These are phyloP conservation scores for Caenorhabditis brenneri DNA, from an alignment of 1,140 invertebrate species.

Conservation along the genomic window DNA sequence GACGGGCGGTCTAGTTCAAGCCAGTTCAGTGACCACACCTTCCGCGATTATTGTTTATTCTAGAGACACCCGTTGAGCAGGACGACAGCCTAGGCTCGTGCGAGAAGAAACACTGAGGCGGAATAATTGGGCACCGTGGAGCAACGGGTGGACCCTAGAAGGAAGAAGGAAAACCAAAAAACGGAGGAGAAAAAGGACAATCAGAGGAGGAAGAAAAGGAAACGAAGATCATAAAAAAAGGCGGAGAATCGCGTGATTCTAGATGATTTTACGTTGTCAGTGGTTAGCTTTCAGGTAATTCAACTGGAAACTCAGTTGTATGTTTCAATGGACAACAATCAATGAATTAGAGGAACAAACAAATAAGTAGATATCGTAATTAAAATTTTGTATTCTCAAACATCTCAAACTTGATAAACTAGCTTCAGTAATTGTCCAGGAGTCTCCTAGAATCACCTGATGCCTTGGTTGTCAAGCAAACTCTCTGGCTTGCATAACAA, in stretches of 20 bases:
- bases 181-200: background rate
- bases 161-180: background rate
- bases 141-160: background rate
- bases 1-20: background rate
- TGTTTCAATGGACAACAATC: too few relatives aligned
- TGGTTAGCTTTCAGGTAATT: too few relatives aligned
- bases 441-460: background rate
- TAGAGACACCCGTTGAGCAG: background rate
- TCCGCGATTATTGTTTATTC: constrained; percentile 24
- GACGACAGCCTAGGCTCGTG: background rate
- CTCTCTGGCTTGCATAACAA: too few relatives aligned
- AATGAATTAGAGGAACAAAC: too few relatives aligned
- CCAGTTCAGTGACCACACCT: constrained; percentile 6
- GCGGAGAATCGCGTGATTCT: too few relatives aligned
- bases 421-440: too few relatives aligned
- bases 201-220: constrained; percentile 16
- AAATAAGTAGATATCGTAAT: too few relatives aligned
- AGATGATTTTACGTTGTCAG: too few relatives aligned
- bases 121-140: constrained; percentile 35
- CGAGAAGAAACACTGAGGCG: constrained; percentile 37
- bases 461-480: too few relatives aligned
- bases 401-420: too few relatives aligned
- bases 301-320: too few relatives aligned
- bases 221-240: constrained; percentile 19
- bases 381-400: too few relatives aligned